Evolutionary conservation across 2,888 invertebrate species (phyloP).

Genomic region (Hyppa rectilinea): DNA sequence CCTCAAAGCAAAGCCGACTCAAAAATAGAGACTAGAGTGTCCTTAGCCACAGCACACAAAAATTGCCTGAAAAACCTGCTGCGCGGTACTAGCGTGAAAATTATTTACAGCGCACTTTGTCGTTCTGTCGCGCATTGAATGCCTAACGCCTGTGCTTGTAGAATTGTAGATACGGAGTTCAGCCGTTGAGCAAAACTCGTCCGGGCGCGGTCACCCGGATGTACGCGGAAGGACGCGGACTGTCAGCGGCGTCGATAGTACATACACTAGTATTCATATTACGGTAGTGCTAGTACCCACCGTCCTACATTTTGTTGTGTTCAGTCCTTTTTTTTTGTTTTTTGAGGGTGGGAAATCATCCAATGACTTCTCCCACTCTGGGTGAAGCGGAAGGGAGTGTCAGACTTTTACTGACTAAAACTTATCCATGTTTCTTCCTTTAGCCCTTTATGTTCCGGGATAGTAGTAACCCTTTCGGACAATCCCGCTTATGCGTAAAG

Average conservation of each 20-base stretch:
- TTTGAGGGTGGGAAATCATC: too few species aligned
- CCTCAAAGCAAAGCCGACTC: not conserved
- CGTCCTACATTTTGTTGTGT: too few species aligned
- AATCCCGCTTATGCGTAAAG: too few species aligned
- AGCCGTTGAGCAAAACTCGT: not conserved
- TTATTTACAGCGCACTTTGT: conserved; percentile 47
- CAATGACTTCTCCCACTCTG: too few species aligned
- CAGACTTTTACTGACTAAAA: too few species aligned
- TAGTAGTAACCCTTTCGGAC: too few species aligned
- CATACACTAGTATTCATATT: too few species aligned
- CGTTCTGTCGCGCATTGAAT: conserved; percentile 39
- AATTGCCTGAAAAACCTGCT: conserved; percentile 11
- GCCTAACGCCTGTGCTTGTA: conserved; percentile 7
- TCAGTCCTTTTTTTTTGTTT: too few species aligned
- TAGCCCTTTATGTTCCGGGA: too few species aligned
- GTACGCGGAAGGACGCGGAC: not conserved
- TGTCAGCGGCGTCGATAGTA: conserved; percentile 1
- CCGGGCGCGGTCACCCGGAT: not conserved
- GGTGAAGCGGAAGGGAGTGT: too few species aligned
- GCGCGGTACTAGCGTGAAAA: conserved; percentile 24
- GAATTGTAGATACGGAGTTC: conserved; percentile 5
- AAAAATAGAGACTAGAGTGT: conserved; percentile 4
- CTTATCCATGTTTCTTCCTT: too few species aligned
- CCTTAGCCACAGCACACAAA: conserved; percentile 11
- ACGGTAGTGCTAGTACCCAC: too few species aligned